Conservation (phyloP, 2,797 vertebrate genomes). For the Rallus crepitans region DNA sequence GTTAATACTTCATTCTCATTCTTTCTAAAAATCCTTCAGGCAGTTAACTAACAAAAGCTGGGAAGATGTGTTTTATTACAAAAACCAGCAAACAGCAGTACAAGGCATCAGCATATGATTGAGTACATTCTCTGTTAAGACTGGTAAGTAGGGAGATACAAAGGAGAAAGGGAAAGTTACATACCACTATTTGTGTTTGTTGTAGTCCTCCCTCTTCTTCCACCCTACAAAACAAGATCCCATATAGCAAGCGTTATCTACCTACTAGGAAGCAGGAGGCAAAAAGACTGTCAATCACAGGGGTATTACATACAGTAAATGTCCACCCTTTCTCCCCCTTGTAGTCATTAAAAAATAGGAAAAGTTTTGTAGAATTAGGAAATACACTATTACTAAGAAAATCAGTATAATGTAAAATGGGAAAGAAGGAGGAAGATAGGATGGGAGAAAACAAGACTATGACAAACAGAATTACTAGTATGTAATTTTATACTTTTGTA, state of each 20-base stretch:
- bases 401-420: background rate
- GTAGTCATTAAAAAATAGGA: background rate
- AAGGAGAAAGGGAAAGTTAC: conserved; percentile 74
- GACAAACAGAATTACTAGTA: background rate
- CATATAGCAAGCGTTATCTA: conserved; percentile 77
- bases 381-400: background rate
- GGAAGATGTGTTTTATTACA: background rate
- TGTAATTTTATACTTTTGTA: background rate
- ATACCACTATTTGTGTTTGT: conserved; percentile 77
- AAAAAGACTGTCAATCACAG: conserved; percentile 70
- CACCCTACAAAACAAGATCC: conserved; percentile 79
- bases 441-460: conserved; percentile 34
- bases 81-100: background rate
- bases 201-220: conserved; percentile 77
- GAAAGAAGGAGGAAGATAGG: conserved; percentile 24
- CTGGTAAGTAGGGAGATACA: conserved; percentile 18
- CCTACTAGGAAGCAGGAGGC: conserved; percentile 71
- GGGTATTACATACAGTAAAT: conserved; percentile 40
- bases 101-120: background rate
- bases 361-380: background rate
- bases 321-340: conserved; percentile 58
- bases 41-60: background rate
- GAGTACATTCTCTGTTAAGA: conserved; percentile 8
- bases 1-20: background rate
- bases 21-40: background rate